Evolutionary conservation across 2,797 vertebrate species (phyloP).

Genomic region (Chelmon rostratus): DNA sequence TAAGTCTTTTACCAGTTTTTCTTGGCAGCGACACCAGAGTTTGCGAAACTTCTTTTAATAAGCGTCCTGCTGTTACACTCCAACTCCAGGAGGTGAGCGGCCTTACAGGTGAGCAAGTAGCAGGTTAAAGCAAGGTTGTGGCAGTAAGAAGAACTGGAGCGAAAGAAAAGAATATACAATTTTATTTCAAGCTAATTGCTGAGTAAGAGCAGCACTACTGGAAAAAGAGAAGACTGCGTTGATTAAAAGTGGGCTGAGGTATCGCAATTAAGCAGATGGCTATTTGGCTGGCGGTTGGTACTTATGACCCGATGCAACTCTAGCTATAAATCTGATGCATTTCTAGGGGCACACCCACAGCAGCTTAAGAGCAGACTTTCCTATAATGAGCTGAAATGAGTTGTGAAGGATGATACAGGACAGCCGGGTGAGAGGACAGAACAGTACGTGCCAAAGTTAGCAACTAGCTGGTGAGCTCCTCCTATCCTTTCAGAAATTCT

Average conservation of each 20-base stretch:
- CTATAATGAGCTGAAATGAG: slow-evolving; percentile 16
- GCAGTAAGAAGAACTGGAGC: not conserved
- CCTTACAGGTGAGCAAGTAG: not conserved
- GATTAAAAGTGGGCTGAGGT: slow-evolving; percentile 4
- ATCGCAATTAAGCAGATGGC: slow-evolving; percentile 31
- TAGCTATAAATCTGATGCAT: slow-evolving; percentile 11
- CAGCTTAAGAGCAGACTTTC: not conserved
- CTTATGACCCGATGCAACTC: slow-evolving; percentile 9
- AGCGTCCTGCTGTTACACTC: not conserved
- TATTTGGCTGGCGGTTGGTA: slow-evolving; percentile 30
- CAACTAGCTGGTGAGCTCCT: too few relatives aligned
- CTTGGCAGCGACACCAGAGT: not conserved
- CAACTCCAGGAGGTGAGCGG: not conserved
- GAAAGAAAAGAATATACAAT: not conserved
- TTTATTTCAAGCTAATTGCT: slow-evolving; percentile 7
- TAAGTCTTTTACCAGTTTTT: not conserved
- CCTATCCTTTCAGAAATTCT: too few relatives aligned
- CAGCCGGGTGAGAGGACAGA: not conserved
- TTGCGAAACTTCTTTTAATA: not conserved
- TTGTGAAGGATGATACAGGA: slow-evolving; percentile 9
- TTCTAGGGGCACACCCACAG: not conserved
- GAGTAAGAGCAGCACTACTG: not conserved
- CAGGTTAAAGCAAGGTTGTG: not conserved
- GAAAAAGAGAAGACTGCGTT: slow-evolving; percentile 10
- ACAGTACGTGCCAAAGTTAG: not conserved